phyloP scores from a whole-genome alignment of 2,888 invertebrate species.

The Mamestra brassicae region DNA sequence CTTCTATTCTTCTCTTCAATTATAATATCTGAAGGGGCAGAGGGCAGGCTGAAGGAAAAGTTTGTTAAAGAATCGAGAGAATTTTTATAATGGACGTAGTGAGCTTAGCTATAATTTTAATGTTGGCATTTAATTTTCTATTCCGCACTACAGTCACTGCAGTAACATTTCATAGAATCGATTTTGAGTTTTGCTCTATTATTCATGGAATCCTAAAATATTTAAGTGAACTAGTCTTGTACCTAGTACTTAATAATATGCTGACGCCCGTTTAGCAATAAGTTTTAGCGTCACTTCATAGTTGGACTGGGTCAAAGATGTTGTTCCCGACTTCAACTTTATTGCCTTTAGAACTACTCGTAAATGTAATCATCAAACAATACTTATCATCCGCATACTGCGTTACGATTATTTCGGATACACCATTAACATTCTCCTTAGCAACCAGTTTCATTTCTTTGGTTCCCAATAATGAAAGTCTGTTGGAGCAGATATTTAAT shows the following conservation, averaged over 20 bases:
- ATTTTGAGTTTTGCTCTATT: constrained; percentile 32
- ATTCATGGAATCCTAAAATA: constrained; percentile 56
- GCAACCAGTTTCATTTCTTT: constrained; percentile 73
- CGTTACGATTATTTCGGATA: constrained; percentile 79
- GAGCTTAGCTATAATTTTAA: background rate
- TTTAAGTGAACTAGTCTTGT: constrained; percentile 29
- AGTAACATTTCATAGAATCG: constrained; percentile 25
- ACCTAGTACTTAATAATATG: constrained; percentile 14
- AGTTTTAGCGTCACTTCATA: constrained; percentile 29
- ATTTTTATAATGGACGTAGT: background rate
- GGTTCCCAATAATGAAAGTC: constrained; percentile 66
- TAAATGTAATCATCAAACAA: constrained; percentile 76
- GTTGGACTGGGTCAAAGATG: constrained; percentile 39
- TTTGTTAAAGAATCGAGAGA: background rate
- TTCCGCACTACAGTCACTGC: background rate
- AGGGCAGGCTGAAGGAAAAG: background rate
- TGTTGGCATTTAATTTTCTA: background rate
- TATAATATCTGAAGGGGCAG: too few species aligned
- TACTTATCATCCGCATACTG: constrained; percentile 81
- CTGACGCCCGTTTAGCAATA: constrained; percentile 6
- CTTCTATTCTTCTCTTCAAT: too few species aligned
- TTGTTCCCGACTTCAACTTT: constrained; percentile 41
- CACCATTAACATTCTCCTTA: constrained; percentile 67
- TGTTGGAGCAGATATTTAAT: constrained; percentile 73
- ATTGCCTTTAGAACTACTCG: constrained; percentile 78